Percentiles rank a stretch among this genome's conserved stretches.
Evolutionary conservation across 2,113 vertebrate species (phyloP).

Genomic region (Rhombomys opimus): DNA sequence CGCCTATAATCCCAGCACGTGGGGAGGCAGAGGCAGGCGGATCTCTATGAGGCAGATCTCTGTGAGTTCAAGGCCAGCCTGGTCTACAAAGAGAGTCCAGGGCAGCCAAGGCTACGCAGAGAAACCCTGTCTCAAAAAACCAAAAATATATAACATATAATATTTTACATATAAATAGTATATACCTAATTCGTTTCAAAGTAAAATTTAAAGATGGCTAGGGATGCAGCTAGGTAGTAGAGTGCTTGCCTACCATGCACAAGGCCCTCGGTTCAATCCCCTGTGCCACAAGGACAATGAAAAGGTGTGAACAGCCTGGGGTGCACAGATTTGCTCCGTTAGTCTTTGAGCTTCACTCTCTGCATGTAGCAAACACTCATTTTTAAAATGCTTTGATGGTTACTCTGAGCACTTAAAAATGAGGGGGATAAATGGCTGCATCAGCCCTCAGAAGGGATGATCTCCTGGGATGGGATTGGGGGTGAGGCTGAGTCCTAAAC

Average conservation of each 20-base stretch:
- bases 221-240: too few species aligned
- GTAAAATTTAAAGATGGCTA: not conserved
- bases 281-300: not conserved
- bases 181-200: not conserved
- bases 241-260: not conserved
- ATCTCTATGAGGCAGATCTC: too few species aligned
- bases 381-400: not conserved
- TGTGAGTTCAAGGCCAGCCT: too few species aligned
- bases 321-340: not conserved
- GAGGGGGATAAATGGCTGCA: slow-evolving; percentile 68
- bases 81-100: too few species aligned
- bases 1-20: too few species aligned
- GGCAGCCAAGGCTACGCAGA: too few species aligned
- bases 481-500: slow-evolving; percentile 50
- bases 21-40: too few species aligned
- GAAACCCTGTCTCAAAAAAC: too few species aligned
- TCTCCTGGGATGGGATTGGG: slow-evolving; percentile 65
- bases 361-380: slow-evolving; percentile 5
- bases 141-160: too few species aligned
- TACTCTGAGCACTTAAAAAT: slow-evolving; percentile 60
- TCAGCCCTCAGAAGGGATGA: slow-evolving; percentile 63
- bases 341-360: slow-evolving; percentile 8
- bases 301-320: not conserved
- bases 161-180: too few species aligned
- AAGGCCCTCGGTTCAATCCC: not conserved